Conservation (phyloP, 37 sponge, comb jelly and placozoan species). For the Eunapius fragilis region DNA sequence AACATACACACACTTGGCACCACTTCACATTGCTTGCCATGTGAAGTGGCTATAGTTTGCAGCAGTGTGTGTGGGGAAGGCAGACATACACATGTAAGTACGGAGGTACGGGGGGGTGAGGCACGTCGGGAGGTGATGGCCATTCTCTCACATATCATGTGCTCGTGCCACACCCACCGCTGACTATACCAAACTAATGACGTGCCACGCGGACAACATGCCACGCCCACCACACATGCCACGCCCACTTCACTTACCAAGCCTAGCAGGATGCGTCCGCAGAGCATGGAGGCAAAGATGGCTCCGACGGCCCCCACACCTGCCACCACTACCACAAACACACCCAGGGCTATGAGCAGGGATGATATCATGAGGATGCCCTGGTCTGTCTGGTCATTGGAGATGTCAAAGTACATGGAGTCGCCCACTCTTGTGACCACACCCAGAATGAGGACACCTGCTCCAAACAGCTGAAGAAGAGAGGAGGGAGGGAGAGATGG, state of each 20-base stretch:
- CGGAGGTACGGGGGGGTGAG: no score
- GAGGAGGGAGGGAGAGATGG: neutral
- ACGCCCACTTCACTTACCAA: neutral
- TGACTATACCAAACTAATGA: no score
- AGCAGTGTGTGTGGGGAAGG: no score
- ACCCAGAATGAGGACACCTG: neutral
- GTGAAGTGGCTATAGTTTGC: no score
- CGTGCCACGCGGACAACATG: no score
- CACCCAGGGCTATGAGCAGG: neutral
- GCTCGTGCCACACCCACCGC: no score
- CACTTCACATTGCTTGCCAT: no score
- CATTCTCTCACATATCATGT: no score
- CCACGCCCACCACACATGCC: neutral
- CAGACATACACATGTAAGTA: no score
- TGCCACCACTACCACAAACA: neutral
- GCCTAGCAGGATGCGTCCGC: neutral
- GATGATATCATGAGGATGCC: neutral
- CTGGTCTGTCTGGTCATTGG: neutral
- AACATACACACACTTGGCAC: no score
- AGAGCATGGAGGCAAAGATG: neutral
- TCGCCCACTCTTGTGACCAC: neutral
- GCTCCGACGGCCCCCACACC: neutral
- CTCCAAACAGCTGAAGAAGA: neutral
- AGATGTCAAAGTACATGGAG: neutral
- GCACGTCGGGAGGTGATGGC: no score